A percentile compares a stretch with the other conserved stretches of the same genome.
phyloP scores from a whole-genome alignment of 2,113 vertebrate species.

The Gracilinanus agilis region DNA sequence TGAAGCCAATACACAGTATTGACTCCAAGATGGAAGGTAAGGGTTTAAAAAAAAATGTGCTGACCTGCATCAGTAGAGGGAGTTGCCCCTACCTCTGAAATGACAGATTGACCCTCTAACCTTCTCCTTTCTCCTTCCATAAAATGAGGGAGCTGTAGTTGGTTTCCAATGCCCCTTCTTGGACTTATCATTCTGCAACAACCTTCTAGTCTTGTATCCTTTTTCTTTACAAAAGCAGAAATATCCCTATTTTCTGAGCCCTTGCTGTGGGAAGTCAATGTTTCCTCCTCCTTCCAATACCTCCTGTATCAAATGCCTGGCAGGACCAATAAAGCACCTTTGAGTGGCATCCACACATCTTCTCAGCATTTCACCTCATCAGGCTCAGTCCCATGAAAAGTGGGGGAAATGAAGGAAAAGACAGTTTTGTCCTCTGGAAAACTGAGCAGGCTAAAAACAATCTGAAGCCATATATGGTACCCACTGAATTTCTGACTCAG shows the following conservation, averaged over 20 bases:
- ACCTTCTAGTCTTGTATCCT: no score
- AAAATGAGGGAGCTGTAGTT: no score
- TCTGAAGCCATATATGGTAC: slow-evolving; percentile 54
- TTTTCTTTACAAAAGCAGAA: no score
- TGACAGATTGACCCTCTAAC: no score
- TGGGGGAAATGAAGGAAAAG: slow-evolving; percentile 45
- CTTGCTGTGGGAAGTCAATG: slow-evolving; percentile 41
- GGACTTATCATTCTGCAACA: no score
- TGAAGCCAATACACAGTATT: no score
- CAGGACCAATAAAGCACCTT: slow-evolving; percentile 37
- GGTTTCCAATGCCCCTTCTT: no score
- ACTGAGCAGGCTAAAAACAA: slow-evolving; percentile 12
- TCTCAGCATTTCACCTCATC: slow-evolving; percentile 52
- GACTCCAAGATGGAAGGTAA: no score
- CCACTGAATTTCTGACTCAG: slow-evolving; percentile 50
- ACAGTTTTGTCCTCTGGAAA: slow-evolving; percentile 3
- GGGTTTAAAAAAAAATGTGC: not conserved
- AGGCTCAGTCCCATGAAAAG: slow-evolving; percentile 35
- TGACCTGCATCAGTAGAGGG: no score
- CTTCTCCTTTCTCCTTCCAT: no score
- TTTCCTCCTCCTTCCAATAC: slow-evolving; percentile 25
- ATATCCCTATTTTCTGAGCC: not conserved
- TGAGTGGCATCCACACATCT: slow-evolving; percentile 45
- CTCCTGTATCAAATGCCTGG: slow-evolving; percentile 39
- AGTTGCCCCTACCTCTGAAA: no score